Percentiles rank a stretch among this genome's conserved stretches.
Conservation (phyloP, 2,797 vertebrate genomes). For the Micropoecilia bifurca region DNA sequence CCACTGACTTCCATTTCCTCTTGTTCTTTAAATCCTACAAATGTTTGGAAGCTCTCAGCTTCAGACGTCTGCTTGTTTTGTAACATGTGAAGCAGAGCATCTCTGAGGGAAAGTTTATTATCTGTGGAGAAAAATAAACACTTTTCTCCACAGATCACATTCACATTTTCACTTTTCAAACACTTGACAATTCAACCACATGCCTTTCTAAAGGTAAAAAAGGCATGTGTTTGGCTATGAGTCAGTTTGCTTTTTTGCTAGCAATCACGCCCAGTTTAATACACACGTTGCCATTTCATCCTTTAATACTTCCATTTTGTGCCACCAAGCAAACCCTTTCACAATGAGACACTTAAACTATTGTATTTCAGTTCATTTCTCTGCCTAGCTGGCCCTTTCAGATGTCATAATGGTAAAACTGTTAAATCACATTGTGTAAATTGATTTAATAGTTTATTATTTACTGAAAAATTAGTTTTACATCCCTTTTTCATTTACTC, state of each 20-base stretch:
- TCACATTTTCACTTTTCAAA: not conserved
- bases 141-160: not conserved
- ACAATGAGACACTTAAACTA: not conserved
- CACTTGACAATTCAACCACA: not conserved
- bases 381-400: not conserved
- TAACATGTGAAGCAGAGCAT: not conserved
- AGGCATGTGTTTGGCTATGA: not conserved
- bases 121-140: constrained; percentile 6
- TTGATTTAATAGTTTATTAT: not conserved
- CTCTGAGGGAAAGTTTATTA: not conserved
- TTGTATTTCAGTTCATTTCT: not conserved
- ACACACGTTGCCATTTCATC: not conserved
- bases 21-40: not conserved
- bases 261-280: not conserved
- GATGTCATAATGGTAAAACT: not conserved
- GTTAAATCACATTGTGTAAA: not conserved
- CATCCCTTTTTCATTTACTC: not conserved
- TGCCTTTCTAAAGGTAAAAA: not conserved
- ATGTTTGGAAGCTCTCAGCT: not conserved
- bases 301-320: not conserved
- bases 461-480: not conserved
- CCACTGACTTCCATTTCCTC: constrained; percentile 24
- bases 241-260: not conserved
- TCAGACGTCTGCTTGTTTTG: not conserved
- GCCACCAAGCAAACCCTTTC: not conserved